Base-by-base conservation (phyloP, 2,888 invertebrate genomes). In the Emesis furor region DNA sequence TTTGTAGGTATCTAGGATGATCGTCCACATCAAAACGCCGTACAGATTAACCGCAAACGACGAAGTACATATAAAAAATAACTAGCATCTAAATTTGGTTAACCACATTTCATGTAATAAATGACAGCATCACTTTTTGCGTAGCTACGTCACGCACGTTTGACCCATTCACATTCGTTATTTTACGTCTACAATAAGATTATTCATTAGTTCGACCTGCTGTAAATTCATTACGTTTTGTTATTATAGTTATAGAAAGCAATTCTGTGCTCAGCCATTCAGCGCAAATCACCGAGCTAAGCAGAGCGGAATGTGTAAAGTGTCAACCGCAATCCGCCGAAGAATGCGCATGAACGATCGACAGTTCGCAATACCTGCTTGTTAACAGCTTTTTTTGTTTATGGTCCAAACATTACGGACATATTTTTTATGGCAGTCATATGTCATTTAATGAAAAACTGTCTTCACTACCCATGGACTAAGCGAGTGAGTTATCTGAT, bases 91-190 rank as follows among this genome's bases (percentile, higher is more conserved):
- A 7, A 2, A 17, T 55, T 17, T 55, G n/a, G 6, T 7, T 55
- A 55, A 55, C n/a, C 51, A 51, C 2, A 51, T 4, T 7, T 7
- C n/a, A 51, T 51, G 2, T 51, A 1, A 17, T n/a, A n/a, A 51
- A 51, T 51, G n/a, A 67, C 65, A 65, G 10, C 62, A 65, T 67
- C 65, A 67, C 65, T 35, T 32, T 32, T 67, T 35, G 65, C 65
- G 65, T 67, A 67, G 65, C 14, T 32, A 35, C 35, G 65, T 67
- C 32, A 67, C 65, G 32, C 65, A 6, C 65, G 32, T 67, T 32
- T 67, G 6, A 67, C 6, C 10, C 35, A 65, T 32, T 65, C 65
- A 14, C 14, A 14, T 65, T 32, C 32, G 32, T 65, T 32, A 65
- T 65, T 65, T 65, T 14, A 65, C 65, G 65, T 14, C 35, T 32